Evolutionary conservation across 2,797 vertebrate genomes (phyloP), one percentile per base, ranked within the genome.

Genomic region (Acrossocheilus fasciatus): DNA sequence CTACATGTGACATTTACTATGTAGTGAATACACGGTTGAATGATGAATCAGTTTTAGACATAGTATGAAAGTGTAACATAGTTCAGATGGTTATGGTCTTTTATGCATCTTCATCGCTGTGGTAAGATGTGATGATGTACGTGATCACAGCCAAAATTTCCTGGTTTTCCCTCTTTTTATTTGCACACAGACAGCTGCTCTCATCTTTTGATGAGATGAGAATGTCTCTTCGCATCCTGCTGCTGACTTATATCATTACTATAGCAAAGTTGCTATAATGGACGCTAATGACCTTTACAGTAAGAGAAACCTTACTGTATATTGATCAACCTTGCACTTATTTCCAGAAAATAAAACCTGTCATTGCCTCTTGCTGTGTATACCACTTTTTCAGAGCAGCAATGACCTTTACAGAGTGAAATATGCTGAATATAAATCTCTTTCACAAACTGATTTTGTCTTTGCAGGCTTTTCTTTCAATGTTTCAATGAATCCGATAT

Each of bases 351-450:
- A 41, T 11, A 68, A 68, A 18, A 15, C 7, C 7, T 23, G 6
- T 41, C 2, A 0, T 6, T 70, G 15, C 4, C 26, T 50, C 47
- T 50, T 75, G 8, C 72, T 75, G 17, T 75, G 26, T 75, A 75
- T 9, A 15, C 18, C 45, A 52, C 15, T 52, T 52, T 47, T 52
- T 6, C 26, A 75, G 9, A 52, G 9, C 8, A 41, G 47, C 30
- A 82, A 39, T 41, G 64, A 70, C 64, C 80, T 81, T 70, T 70
- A 23, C 26, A 15, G 47, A n/a, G 45, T 68, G 2, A 70, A 57
- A 82, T 26, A 36, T 36, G 47, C 45, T 70, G 34, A 54, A 82
- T 41, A 54, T 4, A 8, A 68, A 66, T 34, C 15, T n/a, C 11
- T 20, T 66, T 30, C 9, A 17, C 4, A 10, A 20, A 20, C 36